These are phyloP conservation scores for Hyla sarda DNA, from an alignment of 2,113 vertebrate species.

Conservation along the genomic window DNA sequence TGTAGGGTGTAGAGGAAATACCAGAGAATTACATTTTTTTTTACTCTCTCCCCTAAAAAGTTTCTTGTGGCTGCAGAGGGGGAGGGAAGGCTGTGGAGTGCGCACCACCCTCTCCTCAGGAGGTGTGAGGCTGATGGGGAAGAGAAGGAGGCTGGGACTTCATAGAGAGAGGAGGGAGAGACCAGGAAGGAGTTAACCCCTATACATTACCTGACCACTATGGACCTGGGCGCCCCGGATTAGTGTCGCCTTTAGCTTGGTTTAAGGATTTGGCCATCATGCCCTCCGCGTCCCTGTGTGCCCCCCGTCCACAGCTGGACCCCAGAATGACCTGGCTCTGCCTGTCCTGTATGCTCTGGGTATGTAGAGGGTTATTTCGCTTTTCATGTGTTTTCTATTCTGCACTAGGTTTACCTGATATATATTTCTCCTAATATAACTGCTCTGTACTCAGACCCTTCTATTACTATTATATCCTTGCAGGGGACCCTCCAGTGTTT, in stretches of 20 bases:
- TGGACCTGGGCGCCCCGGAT: conserved; percentile 4
- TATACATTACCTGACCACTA: conserved; percentile 19
- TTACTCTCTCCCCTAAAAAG: conserved; percentile 29
- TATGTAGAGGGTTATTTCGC: conserved; percentile 69
- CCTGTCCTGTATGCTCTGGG: conserved; percentile 93
- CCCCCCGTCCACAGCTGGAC: conserved; percentile 69
- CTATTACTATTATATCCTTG: too few species aligned
- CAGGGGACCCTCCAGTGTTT: too few species aligned
- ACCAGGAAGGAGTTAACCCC: neutral
- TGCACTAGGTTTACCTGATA: too few species aligned
- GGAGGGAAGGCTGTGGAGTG: conserved; percentile 64
- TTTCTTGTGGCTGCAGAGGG: conserved; percentile 56
- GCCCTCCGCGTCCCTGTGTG: conserved; percentile 78
- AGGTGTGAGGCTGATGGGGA: conserved; percentile 69
- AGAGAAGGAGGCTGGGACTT: conserved; percentile 50
- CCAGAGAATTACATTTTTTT: conserved; percentile 62
- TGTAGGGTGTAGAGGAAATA: conserved; percentile 66
- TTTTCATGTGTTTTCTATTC: neutral
- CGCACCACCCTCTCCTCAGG: conserved; percentile 72
- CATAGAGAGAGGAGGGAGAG: conserved; percentile 42
- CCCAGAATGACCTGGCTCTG: conserved; percentile 88
- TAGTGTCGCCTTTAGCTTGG: neutral
- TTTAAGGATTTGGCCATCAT: conserved; percentile 63
- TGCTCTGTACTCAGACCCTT: too few species aligned
- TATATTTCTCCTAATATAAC: too few species aligned